Conservation (phyloP, 2,888 invertebrate genomes). For the Drosophila setosimentum region DNA sequence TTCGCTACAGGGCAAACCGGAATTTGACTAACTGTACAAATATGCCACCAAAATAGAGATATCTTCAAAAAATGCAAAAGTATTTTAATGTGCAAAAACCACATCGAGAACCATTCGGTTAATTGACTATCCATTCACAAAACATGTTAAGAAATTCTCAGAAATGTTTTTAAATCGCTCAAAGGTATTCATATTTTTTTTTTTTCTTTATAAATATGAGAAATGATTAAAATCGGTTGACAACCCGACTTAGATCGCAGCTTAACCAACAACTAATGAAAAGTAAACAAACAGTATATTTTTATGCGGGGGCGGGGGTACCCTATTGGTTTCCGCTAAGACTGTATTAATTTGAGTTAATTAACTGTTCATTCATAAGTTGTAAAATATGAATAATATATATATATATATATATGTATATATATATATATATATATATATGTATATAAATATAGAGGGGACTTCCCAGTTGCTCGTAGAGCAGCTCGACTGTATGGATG, state of each 20-base stretch:
- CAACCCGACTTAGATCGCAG: not conserved
- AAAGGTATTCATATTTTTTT: not conserved
- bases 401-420: too few species aligned
- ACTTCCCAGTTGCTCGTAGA: conserved; percentile 13
- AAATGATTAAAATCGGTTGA: not conserved
- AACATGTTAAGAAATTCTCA: not conserved
- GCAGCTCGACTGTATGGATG: conserved; percentile 21
- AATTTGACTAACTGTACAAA: not conserved
- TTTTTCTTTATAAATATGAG: not conserved
- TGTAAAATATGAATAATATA: not conserved
- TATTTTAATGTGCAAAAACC: not conserved
- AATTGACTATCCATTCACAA: not conserved
- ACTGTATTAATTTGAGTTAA: not conserved
- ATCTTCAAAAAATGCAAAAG: not conserved
- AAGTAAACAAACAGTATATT: not conserved
- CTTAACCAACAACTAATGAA: not conserved
- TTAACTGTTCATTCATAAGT: conserved; percentile 2
- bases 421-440: too few species aligned
- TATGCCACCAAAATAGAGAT: not conserved
- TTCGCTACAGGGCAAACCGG: conserved; percentile 4
- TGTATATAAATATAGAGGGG: not conserved
- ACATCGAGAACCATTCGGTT: not conserved
- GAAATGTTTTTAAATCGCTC: not conserved
- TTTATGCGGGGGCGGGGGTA: not conserved
- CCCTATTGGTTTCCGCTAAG: not conserved